Conservation (phyloP, 1,140 invertebrate species). For the Cheumatopsyche charites region DNA sequence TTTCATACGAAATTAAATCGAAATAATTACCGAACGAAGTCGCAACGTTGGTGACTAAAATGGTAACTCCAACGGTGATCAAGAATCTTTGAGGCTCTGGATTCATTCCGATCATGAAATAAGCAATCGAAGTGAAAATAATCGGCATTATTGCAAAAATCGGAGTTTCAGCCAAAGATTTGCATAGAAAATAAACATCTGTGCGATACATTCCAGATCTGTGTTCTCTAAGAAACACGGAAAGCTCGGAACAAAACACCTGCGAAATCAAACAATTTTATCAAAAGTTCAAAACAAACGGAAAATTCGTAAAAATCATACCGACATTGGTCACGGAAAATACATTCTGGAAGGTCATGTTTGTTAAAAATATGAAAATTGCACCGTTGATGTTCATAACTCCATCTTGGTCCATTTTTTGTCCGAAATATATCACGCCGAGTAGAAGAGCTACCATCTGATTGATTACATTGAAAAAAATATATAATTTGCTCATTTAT, state of each 20-base stretch:
- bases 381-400: constrained; percentile 96
- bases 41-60: constrained; percentile 87
- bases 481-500: too few relatives aligned
- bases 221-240: constrained; percentile 91
- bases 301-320: constrained; percentile 45
- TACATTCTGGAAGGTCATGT: constrained; percentile 93
- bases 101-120: constrained; percentile 88
- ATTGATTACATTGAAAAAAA: too few relatives aligned
- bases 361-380: constrained; percentile 90
- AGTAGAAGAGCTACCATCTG: constrained; percentile 86
- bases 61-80: constrained; percentile 73
- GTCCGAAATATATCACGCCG: constrained; percentile 88
- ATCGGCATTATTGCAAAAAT: constrained; percentile 82
- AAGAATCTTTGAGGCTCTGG: constrained; percentile 74
- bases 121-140: constrained; percentile 83
- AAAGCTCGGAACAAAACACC: constrained; percentile 92
- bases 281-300: background rate
- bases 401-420: constrained; percentile 82
- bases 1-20: too few relatives aligned
- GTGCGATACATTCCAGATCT: constrained; percentile 91
- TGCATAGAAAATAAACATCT: constrained; percentile 92
- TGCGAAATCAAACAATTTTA: constrained; percentile 52
- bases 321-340: constrained; percentile 88
- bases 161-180: constrained; percentile 87
- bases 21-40: constrained; percentile 83